These are phyloP conservation scores for Oreochromis spilurus DNA, from an alignment of 2,113 vertebrate species.

Conservation along the genomic window DNA sequence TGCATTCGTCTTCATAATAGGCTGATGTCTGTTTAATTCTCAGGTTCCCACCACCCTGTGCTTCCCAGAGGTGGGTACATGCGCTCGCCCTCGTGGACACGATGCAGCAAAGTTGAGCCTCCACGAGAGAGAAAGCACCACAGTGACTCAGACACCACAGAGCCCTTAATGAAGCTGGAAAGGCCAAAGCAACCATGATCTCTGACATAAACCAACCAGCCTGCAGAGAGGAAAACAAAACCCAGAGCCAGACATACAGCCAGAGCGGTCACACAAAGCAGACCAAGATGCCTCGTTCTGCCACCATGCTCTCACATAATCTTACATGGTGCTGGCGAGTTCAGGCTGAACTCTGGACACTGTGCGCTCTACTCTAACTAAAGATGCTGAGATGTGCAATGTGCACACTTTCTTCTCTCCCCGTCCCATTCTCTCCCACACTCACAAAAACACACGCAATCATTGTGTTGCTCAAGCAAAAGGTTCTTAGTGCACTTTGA, in stretches of 20 bases:
- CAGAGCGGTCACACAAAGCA: constrained; percentile 3
- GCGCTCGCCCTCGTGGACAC: constrained; percentile 91
- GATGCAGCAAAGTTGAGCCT: constrained; percentile 77
- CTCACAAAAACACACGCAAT: neutral
- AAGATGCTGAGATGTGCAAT: constrained; percentile 45
- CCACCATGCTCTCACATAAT: constrained; percentile 17
- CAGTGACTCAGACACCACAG: constrained; percentile 80
- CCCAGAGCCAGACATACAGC: constrained; percentile 22
- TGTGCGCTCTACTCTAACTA: constrained; percentile 26
- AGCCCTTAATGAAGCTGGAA: constrained; percentile 82
- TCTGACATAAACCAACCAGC: neutral
- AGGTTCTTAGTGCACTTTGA: constrained; percentile 5
- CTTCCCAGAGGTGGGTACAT: constrained; percentile 78
- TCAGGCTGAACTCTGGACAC: constrained; percentile 46
- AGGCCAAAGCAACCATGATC: constrained; percentile 79
- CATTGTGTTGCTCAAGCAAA: constrained; percentile 25
- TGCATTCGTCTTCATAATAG: neutral
- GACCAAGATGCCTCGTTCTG: constrained; percentile 34
- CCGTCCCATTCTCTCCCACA: neutral
- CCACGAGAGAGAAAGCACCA: constrained; percentile 83
- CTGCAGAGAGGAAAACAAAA: neutral
- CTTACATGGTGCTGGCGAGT: constrained; percentile 54
- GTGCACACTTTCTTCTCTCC: neutral
- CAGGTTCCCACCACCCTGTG: constrained; percentile 81
- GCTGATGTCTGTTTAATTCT: neutral